phyloP scores from a whole-genome alignment of 2,888 invertebrate genomes.

The Epiblema foenella region DNA sequence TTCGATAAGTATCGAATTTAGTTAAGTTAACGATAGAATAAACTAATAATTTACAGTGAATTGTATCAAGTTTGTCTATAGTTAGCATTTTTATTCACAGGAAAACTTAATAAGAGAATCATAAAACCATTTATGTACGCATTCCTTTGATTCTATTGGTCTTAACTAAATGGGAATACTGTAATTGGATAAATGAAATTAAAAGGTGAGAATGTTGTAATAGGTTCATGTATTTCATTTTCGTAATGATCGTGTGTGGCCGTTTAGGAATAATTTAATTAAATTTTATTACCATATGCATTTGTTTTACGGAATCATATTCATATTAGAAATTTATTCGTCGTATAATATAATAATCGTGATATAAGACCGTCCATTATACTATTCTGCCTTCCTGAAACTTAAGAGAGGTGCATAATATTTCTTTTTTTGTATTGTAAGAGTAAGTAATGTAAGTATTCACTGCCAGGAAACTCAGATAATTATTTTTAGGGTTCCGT shows the following conservation, averaged over 20 bases:
- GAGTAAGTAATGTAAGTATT: too few relatives aligned
- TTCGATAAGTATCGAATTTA: slow-evolving; percentile 35
- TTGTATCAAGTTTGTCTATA: neutral
- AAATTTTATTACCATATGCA: neutral
- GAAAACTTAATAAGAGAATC: neutral
- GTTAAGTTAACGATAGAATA: slow-evolving; percentile 33
- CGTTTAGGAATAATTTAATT: neutral
- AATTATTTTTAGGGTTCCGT: too few relatives aligned
- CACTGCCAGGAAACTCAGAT: too few relatives aligned
- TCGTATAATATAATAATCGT: too few relatives aligned
- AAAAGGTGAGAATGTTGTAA: slow-evolving; percentile 5
- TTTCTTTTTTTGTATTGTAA: too few relatives aligned
- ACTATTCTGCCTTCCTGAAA: too few relatives aligned
- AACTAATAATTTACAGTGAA: slow-evolving; percentile 21
- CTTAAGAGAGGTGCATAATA: too few relatives aligned
- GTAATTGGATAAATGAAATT: slow-evolving; percentile 28
- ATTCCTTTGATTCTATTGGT: neutral
- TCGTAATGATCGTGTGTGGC: neutral
- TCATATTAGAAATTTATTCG: neutral
- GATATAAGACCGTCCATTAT: too few relatives aligned
- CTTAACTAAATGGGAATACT: neutral
- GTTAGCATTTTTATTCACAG: neutral
- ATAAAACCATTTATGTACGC: neutral
- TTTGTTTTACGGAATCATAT: slow-evolving; percentile 6
- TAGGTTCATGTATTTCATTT: neutral